phyloP scores from a whole-genome alignment of 2,113 vertebrate genomes.

The Nothocercus nigrocapillus region DNA sequence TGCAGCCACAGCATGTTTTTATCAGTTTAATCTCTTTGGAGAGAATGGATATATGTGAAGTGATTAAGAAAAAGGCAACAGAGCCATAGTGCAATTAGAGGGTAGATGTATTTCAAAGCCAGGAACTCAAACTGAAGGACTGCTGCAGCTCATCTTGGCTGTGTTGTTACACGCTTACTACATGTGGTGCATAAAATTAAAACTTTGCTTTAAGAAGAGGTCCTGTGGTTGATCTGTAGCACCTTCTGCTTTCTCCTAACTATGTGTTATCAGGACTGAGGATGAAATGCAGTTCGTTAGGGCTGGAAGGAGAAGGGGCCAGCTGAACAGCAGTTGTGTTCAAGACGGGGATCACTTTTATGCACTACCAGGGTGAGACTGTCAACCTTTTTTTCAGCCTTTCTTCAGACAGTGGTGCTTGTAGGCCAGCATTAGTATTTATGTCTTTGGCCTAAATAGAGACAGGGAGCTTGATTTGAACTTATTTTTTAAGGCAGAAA shows the following conservation, averaged over 20 bases:
- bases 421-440: not conserved
- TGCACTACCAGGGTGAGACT: not conserved
- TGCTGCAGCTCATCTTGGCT: not conserved
- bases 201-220: not conserved
- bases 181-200: not conserved
- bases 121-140: not conserved
- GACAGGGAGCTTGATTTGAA: conserved; percentile 39
- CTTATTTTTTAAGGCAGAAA: not conserved
- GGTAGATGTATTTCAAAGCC: not conserved
- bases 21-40: not conserved
- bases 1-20: not conserved
- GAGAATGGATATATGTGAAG: not conserved
- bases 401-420: not conserved
- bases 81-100: not conserved
- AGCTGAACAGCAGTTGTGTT: not conserved
- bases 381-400: not conserved
- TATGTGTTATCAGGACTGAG: not conserved
- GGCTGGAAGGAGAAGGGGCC: not conserved
- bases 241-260: not conserved
- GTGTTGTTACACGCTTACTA: not conserved
- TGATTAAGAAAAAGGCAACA: not conserved
- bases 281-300: not conserved
- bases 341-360: conserved; percentile 6
- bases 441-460: not conserved
- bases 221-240: not conserved